These are phyloP conservation scores for Callionymus lyra DNA, from an alignment of 2,113 vertebrate genomes.

Conservation along the genomic window DNA sequence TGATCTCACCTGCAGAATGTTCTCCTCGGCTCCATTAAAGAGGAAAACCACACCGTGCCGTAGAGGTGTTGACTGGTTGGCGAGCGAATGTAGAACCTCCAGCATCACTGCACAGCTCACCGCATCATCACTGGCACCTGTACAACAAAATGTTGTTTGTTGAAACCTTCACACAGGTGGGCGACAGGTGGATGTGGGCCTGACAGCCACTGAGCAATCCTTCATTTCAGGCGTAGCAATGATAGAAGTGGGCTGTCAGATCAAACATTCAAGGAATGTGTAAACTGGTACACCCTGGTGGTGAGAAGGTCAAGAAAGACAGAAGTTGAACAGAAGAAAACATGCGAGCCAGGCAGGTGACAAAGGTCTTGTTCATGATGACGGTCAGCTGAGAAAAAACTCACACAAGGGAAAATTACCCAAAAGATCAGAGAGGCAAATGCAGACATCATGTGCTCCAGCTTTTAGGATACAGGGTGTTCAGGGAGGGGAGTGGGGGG, in stretches of 20 bases:
- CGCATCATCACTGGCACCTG: conserved; percentile 95
- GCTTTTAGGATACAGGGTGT: conserved; percentile 26
- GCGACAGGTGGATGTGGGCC: too few relatives aligned
- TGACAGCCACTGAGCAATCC: background rate
- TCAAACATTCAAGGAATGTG: conserved; percentile 20
- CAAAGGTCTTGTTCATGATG: too few relatives aligned
- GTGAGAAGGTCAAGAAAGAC: conserved; percentile 2
- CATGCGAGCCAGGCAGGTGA: conserved; percentile 37
- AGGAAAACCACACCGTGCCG: conserved; percentile 88
- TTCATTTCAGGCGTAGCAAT: background rate
- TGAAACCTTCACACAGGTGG: conserved; percentile 2
- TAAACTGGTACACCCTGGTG: conserved; percentile 7
- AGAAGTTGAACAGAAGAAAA: conserved; percentile 8
- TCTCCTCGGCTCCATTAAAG: conserved; percentile 98
- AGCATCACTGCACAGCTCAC: conserved; percentile 97
- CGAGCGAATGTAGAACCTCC: conserved; percentile 83
- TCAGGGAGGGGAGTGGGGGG: conserved; percentile 1
- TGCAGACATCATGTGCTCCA: conserved; percentile 40
- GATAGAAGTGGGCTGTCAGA: background rate
- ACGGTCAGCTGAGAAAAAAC: conserved; percentile 4
- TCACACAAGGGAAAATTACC: background rate
- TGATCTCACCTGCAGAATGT: conserved; percentile 79
- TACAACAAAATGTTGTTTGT: conserved; percentile 7
- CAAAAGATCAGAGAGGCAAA: too few relatives aligned
- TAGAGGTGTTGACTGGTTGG: conserved; percentile 74